phyloP scores from a whole-genome alignment of 2,888 invertebrate species.

The Seira musarum region DNA sequence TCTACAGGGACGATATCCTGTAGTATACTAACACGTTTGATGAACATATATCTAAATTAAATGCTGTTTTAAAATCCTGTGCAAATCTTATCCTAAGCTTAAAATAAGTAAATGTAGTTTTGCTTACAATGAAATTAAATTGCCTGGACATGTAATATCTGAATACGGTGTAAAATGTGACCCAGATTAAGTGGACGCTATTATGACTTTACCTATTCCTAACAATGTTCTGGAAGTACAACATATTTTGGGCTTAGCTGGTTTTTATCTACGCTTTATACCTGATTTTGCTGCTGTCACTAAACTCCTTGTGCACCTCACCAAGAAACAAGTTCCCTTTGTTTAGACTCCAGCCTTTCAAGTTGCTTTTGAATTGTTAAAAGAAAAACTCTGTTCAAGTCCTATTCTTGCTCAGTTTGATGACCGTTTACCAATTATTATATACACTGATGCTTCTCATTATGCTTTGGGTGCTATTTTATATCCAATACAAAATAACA shows the following conservation, averaged over 20 bases:
- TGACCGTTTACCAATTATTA: background rate
- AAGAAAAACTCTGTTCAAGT: slow-evolving; percentile 17
- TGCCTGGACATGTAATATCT: slow-evolving; percentile 71
- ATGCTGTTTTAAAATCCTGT: slow-evolving; percentile 17
- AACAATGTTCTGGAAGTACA: slow-evolving; percentile 42
- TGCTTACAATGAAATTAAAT: slow-evolving; percentile 67
- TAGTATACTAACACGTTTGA: too few relatives aligned
- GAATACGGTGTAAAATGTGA: slow-evolving; percentile 55
- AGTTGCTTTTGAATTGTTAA: slow-evolving; percentile 49
- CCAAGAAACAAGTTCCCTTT: slow-evolving; percentile 24
- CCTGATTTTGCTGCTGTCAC: slow-evolving; percentile 62
- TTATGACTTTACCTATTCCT: slow-evolving; percentile 59
- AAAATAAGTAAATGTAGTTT: slow-evolving; percentile 70
- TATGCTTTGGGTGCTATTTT: slow-evolving; percentile 41
- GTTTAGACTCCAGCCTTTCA: slow-evolving; percentile 45
- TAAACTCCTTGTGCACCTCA: slow-evolving; percentile 49
- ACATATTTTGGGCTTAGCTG: slow-evolving; percentile 57
- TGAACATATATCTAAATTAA: too few relatives aligned
- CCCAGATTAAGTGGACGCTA: slow-evolving; percentile 52
- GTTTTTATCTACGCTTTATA: slow-evolving; percentile 66
- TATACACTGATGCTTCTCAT: slow-evolving; percentile 44
- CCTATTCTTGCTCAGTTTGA: slow-evolving; percentile 50
- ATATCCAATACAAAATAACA: slow-evolving; percentile 13
- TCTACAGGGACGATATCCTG: too few relatives aligned
- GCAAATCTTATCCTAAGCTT: background rate